Evolutionary conservation across 2,113 vertebrate genomes (phyloP).

Genomic region (Pluvianellus socialis): DNA sequence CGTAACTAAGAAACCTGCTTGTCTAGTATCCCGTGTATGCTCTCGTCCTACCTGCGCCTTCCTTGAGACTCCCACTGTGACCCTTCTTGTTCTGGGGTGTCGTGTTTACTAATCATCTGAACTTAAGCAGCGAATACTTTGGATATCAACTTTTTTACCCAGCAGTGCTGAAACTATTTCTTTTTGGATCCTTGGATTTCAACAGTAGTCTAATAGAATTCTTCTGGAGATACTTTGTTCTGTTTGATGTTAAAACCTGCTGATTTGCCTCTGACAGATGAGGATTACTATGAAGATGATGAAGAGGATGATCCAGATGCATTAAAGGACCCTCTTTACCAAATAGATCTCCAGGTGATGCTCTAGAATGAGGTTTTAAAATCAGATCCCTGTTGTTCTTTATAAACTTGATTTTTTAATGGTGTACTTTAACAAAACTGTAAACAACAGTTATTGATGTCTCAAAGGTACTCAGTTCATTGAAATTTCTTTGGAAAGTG

Average conservation of each 20-base stretch:
- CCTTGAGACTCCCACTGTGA: background rate
- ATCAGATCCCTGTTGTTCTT: background rate
- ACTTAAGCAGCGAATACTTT: background rate
- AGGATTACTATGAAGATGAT: constrained; percentile 98
- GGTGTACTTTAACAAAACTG: background rate
- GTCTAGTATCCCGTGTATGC: background rate
- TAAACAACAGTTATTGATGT: background rate
- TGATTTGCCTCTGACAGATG: constrained; percentile 80
- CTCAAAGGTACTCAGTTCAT: background rate
- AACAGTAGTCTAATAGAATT: background rate
- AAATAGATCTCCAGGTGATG: constrained; percentile 91
- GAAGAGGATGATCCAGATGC: constrained; percentile 97
- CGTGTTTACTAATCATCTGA: background rate
- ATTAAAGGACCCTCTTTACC: constrained; percentile 96
- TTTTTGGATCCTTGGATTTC: background rate
- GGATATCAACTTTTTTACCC: background rate
- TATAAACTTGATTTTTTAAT: background rate
- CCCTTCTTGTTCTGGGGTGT: background rate
- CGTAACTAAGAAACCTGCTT: background rate
- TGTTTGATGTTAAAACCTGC: background rate
- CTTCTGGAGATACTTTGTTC: background rate
- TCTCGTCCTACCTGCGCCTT: fast-evolving
- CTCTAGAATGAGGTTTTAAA: background rate
- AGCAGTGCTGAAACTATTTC: background rate
- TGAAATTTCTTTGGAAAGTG: background rate